Evolutionary conservation across 2,113 vertebrate genomes (phyloP).

Genomic region (Oreochromis aureus): DNA sequence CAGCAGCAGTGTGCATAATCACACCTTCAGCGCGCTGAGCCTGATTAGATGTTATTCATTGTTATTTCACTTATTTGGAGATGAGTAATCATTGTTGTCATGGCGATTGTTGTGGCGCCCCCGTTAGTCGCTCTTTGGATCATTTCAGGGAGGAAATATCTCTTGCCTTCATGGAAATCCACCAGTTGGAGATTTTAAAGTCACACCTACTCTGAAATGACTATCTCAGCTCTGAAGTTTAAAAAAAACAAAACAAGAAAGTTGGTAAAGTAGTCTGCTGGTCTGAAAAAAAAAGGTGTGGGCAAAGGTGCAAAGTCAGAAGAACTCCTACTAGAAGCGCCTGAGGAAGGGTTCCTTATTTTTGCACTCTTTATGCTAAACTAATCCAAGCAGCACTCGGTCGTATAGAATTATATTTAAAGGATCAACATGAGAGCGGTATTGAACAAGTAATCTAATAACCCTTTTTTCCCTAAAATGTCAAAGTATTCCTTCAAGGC

Average conservation of each 20-base stretch:
- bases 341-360: neutral
- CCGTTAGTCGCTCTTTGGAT: conserved; percentile 30
- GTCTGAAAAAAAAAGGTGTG: neutral
- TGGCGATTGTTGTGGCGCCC: conserved; percentile 49
- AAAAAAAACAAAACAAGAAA: neutral
- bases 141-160: conserved; percentile 21
- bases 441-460: neutral
- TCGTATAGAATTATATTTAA: neutral
- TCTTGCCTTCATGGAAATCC: neutral
- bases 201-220: neutral
- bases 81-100: conserved; percentile 58
- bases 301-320: neutral
- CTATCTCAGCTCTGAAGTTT: neutral
- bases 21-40: conserved; percentile 41
- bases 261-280: neutral
- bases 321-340: neutral
- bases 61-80: conserved; percentile 56
- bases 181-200: conserved; percentile 3
- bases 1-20: conserved; percentile 40
- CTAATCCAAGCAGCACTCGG: neutral
- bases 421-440: neutral
- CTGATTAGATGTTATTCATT: conserved; percentile 60
- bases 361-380: neutral
- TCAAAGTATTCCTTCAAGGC: neutral
- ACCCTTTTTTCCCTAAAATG: neutral